Base-by-base conservation (phyloP, 1,140 invertebrate genomes). In the Pentalonia nigronervosa region DNA sequence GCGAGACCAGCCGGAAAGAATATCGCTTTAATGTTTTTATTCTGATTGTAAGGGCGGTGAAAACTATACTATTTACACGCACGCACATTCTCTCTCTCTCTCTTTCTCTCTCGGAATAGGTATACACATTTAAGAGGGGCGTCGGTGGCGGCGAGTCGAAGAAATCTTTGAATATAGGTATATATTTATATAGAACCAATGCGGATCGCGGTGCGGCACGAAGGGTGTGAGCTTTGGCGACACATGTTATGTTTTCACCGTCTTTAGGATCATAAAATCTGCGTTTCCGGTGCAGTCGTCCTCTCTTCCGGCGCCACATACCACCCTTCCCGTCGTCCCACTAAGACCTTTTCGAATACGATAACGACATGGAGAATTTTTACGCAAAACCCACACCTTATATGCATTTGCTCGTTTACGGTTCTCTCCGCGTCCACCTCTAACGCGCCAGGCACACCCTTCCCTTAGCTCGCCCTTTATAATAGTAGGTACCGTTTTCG, bases 201-300 rank as follows among this genome's bases (percentile, higher is more conserved):
- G 30, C 60, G 30, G 14, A 67, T 67, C 30, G 60, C 60, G 60
- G 60, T 30, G 36, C 20, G 81, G 81, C 23, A 4, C 41, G 83
- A 14, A 45, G 84, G 41, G 91, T 92, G 47, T 36, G 76, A 92
- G 91, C 91, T 92, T 92, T 83, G 91, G 76, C 91, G 91, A 92
- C 91, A 92, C 91, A 83, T 92, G 76, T 83, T 92, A 47, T 50
- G 67, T 83, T 92, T 92, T 92, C 47, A 41, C 91, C 91, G 76
- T 91, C 90, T 76, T 83, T 21, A 81, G 67, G n/a, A 45, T 92
- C 91, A 92, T 92, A 92, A 92, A 92, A 92, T 92, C 91, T 81
- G 76, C 91, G 91, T 92, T 92, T 92, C 47, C 91, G 17, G 56
- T 34, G 56, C 11, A 36, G 56, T 90, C 89, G 21, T 17, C 41